Conservation (phyloP, 2,888 invertebrate species). For the Atethmia centrago region DNA sequence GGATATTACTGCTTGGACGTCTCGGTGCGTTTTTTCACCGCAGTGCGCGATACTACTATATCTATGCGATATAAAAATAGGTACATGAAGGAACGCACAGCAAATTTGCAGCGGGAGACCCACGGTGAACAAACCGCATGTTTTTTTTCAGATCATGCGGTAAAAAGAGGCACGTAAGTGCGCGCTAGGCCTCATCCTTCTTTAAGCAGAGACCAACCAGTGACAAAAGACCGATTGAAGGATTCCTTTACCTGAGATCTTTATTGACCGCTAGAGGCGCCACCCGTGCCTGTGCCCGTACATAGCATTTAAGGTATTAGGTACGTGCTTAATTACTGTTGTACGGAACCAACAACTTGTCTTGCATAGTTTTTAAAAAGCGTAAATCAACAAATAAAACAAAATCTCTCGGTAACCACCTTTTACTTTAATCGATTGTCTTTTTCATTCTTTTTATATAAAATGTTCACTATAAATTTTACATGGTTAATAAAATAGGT, state of each 20-base stretch:
- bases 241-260: not conserved
- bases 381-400: slow-evolving; percentile 70
- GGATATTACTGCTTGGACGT: too few relatives aligned
- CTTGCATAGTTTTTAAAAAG: not conserved
- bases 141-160: too few relatives aligned
- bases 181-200: not conserved
- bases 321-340: not conserved
- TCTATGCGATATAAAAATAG: too few relatives aligned
- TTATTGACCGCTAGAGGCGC: not conserved
- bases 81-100: too few relatives aligned
- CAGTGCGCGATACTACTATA: too few relatives aligned
- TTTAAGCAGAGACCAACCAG: not conserved
- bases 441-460: slow-evolving; percentile 68
- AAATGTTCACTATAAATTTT: slow-evolving; percentile 68
- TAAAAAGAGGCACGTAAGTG: too few relatives aligned
- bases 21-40: too few relatives aligned
- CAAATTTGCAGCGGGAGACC: too few relatives aligned
- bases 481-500: slow-evolving; percentile 66
- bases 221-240: not conserved
- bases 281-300: not conserved
- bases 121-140: too few relatives aligned
- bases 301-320: not conserved
- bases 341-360: not conserved
- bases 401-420: slow-evolving; percentile 77
- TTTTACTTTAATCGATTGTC: slow-evolving; percentile 77